These are phyloP conservation scores for Darevskia nairensis DNA, from an alignment of 2,797 vertebrate genomes.

Conservation along the genomic window DNA sequence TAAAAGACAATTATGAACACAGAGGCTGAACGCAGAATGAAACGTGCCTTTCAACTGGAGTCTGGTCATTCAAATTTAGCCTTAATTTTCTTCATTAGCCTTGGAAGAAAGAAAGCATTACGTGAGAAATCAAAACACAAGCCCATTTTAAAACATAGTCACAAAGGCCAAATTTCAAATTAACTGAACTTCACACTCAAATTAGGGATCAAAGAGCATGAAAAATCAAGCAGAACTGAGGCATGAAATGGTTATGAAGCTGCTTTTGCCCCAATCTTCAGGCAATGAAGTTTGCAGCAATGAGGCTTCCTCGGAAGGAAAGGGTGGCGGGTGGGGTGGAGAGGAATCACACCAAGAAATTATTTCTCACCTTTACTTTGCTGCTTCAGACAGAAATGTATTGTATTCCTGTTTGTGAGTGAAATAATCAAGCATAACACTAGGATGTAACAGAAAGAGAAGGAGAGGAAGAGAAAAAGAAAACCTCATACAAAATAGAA, in stretches of 20 bases:
- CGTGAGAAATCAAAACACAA: slow-evolving; percentile 63
- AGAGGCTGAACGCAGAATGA: slow-evolving; percentile 44
- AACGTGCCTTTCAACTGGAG: slow-evolving; percentile 44
- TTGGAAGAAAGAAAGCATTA: slow-evolving; percentile 49
- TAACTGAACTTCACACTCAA: slow-evolving; percentile 70
- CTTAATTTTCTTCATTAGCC: slow-evolving; percentile 61
- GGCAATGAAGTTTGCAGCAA: slow-evolving; percentile 39
- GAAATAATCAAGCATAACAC: slow-evolving; percentile 27
- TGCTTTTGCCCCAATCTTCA: slow-evolving; percentile 49
- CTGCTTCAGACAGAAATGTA: slow-evolving; percentile 48
- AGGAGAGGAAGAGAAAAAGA: background rate
- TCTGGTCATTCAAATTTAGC: slow-evolving; percentile 48
- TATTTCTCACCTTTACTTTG: slow-evolving; percentile 59
- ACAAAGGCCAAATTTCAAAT: slow-evolving; percentile 53
- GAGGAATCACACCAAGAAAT: slow-evolving; percentile 45
- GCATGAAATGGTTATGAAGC: slow-evolving; percentile 65
- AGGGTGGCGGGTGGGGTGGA: background rate
- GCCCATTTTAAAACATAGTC: slow-evolving; percentile 49
- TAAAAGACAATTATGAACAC: slow-evolving; percentile 29
- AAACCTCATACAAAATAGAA: slow-evolving; percentile 3
- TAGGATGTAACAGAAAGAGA: background rate
- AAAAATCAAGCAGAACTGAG: slow-evolving; percentile 69
- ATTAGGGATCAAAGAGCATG: slow-evolving; percentile 72
- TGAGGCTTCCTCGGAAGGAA: slow-evolving; percentile 51
- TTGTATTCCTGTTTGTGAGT: slow-evolving; percentile 35